A percentile compares a stretch with the other conserved stretches of the same genome.
These are phyloP conservation scores for Hartigia nigra DNA, from an alignment of 2,888 invertebrate genomes.

Conservation along the genomic window DNA sequence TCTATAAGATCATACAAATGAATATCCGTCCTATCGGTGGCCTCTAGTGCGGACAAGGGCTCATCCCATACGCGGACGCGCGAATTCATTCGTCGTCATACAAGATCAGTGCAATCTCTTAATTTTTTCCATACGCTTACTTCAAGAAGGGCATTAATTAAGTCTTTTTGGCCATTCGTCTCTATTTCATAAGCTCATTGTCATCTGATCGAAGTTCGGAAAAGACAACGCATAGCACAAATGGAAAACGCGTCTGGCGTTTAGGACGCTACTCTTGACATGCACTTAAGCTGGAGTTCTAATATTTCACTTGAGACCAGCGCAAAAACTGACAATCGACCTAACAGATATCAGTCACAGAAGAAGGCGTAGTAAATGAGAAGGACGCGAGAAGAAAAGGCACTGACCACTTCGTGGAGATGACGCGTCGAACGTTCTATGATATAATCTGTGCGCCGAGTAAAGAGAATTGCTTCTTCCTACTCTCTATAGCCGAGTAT, in stretches of 20 bases:
- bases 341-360: not conserved
- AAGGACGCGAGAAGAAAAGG: not conserved
- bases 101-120: not conserved
- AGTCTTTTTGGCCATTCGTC: not conserved
- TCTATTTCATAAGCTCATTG: not conserved
- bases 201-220: not conserved
- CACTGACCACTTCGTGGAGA: not conserved
- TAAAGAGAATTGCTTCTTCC: not conserved
- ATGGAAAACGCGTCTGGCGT: not conserved
- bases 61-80: not conserved
- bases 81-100: not conserved
- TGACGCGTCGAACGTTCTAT: no score
- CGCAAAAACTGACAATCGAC: not conserved
- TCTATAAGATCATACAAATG: not conserved
- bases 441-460: not conserved
- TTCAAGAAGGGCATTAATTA: not conserved
- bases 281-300: not conserved
- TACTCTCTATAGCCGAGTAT: not conserved
- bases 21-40: not conserved
- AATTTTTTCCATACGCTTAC: not conserved
- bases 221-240: not conserved
- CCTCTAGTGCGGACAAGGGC: not conserved
- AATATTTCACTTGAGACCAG: not conserved
- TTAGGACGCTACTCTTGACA: not conserved
- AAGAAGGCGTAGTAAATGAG: not conserved